phyloP scores from a whole-genome alignment of 1,140 invertebrate genomes.

The Adelges cooleyi region DNA sequence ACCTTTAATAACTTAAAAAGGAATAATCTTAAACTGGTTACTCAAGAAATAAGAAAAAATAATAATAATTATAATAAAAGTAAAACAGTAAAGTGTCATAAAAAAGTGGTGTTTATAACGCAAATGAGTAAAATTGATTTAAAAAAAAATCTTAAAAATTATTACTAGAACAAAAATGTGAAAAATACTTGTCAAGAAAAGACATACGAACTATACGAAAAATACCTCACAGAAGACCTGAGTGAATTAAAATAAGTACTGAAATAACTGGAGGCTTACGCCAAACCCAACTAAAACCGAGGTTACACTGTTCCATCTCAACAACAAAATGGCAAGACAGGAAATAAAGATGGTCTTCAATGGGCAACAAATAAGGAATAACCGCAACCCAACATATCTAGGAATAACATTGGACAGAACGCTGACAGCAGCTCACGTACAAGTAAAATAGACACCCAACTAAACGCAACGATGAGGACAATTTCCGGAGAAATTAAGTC shows the following conservation, averaged over 20 bases:
- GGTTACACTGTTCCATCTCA: constrained; percentile 10
- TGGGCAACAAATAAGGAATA: constrained; percentile 7
- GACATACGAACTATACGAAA: neutral
- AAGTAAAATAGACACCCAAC: neutral
- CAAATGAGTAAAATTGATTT: too few species aligned
- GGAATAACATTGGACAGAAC: constrained; percentile 22
- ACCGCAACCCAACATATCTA: constrained; percentile 21
- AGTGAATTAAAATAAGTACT: constrained; percentile 9
- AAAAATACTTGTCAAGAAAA: neutral
- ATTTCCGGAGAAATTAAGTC: neutral
- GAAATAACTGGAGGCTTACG: constrained; percentile 7
- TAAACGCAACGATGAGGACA: neutral
- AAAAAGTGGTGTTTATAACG: too few species aligned
- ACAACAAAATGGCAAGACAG: neutral
- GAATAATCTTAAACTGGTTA: too few species aligned
- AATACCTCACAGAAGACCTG: constrained; percentile 4
- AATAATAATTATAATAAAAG: too few species aligned
- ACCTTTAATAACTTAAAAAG: too few species aligned
- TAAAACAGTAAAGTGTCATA: too few species aligned
- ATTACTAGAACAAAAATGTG: too few species aligned
- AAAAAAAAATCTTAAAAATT: too few species aligned
- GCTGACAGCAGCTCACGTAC: neutral
- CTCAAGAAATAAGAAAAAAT: too few species aligned
- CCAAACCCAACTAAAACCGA: constrained; percentile 28
- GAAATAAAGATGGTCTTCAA: constrained; percentile 13